phyloP scores from a whole-genome alignment of 2,888 invertebrate genomes.

The Rhimphoctona megacephalus region DNA sequence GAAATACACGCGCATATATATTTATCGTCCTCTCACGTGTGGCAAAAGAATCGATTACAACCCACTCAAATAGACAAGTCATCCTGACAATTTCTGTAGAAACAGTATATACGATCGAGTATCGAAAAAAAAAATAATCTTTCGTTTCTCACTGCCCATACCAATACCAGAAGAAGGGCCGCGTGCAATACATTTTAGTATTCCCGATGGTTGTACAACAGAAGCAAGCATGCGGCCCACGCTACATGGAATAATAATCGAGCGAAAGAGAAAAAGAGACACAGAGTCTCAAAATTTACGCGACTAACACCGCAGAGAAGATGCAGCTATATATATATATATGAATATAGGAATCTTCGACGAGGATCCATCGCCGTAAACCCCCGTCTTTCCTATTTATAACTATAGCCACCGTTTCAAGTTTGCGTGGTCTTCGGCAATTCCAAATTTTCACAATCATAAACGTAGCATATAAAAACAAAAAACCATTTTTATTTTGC shows the following conservation, averaged over 20 bases:
- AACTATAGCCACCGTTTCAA: too few relatives aligned
- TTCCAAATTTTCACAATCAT: not conserved
- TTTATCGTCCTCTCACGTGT: conserved; percentile 33
- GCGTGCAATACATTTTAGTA: conserved; percentile 40
- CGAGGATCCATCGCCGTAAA: conserved; percentile 57
- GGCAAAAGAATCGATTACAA: conserved; percentile 63
- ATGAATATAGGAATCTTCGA: conserved; percentile 26
- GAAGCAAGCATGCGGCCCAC: conserved; percentile 57
- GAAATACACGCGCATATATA: conserved; percentile 34
- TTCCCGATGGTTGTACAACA: conserved; percentile 26
- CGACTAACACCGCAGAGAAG: too few relatives aligned
- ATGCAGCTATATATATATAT: too few relatives aligned
- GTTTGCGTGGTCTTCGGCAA: not conserved
- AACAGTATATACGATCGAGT: conserved; percentile 35
- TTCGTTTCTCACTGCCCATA: conserved; percentile 12
- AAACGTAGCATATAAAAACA: not conserved
- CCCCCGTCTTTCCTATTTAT: too few relatives aligned
- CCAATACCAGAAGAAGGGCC: conserved; percentile 24
- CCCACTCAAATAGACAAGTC: conserved; percentile 44
- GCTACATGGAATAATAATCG: conserved; percentile 53
- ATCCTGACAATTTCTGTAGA: conserved; percentile 5
- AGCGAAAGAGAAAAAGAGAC: conserved; percentile 18
- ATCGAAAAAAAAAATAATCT: conserved; percentile 34
- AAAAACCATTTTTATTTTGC: not conserved
- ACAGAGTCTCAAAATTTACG: not conserved